Percentiles rank a stretch among this genome's conserved stretches.
Evolutionary conservation across 2,888 invertebrate genomes (phyloP).

Genomic region (Taenaris catops): DNA sequence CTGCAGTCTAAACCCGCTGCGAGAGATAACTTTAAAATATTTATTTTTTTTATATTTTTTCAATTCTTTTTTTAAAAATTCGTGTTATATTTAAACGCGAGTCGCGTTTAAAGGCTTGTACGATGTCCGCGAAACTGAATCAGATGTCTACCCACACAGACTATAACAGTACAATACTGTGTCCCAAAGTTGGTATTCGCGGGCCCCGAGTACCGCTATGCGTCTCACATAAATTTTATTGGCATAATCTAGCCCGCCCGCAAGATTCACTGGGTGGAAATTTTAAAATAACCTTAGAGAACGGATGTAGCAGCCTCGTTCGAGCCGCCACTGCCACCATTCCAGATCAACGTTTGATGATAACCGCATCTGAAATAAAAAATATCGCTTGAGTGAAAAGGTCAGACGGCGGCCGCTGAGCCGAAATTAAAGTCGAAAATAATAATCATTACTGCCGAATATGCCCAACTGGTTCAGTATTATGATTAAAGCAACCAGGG

Average conservation of each 20-base stretch:
- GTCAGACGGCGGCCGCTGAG: constrained; percentile 53
- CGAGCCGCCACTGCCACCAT: constrained; percentile 41
- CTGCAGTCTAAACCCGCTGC: too few relatives aligned
- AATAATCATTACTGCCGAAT: constrained; percentile 58
- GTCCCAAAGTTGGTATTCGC: constrained; percentile 7
- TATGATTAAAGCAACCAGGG: constrained; percentile 8
- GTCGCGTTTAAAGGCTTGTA: too few relatives aligned
- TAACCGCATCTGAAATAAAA: constrained; percentile 60
- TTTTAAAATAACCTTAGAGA: constrained; percentile 73
- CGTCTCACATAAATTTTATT: constrained; percentile 75
- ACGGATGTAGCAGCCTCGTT: constrained; percentile 71
- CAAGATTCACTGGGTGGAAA: constrained; percentile 78
- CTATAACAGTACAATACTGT: too few relatives aligned
- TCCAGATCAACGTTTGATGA: constrained; percentile 64
- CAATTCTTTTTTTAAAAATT: too few relatives aligned
- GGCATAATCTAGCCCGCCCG: constrained; percentile 63
- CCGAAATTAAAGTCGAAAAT: constrained; percentile 65
- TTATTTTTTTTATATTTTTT: too few relatives aligned
- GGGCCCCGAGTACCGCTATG: constrained; percentile 32
- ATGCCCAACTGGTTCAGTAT: constrained; percentile 44
- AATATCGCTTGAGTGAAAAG: constrained; percentile 66
- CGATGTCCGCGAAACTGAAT: too few relatives aligned
- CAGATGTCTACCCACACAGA: too few relatives aligned
- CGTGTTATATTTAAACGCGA: too few relatives aligned
- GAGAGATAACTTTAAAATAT: too few relatives aligned